Evolutionary conservation across 2,113 vertebrate species (phyloP).

Genomic region (Neofelis nebulosa): DNA sequence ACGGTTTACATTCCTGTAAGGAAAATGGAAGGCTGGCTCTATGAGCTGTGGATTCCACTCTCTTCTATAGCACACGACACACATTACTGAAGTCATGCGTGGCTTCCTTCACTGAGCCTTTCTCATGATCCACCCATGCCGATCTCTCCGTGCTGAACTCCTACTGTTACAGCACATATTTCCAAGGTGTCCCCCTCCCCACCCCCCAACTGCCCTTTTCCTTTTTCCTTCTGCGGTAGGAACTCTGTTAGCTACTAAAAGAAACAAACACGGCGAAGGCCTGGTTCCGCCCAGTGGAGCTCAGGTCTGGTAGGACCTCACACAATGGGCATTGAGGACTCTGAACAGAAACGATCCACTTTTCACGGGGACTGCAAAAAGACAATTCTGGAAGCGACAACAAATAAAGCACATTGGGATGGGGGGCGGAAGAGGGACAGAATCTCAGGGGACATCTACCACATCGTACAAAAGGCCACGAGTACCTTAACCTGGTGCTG

Average conservation of each 20-base stretch:
- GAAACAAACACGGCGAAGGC: rapidly evolving
- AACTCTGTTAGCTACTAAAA: background rate
- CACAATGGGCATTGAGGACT: background rate
- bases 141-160: no score
- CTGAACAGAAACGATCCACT: background rate
- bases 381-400: background rate
- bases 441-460: background rate
- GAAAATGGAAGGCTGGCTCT: background rate
- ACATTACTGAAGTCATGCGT: background rate
- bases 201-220: background rate
- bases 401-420: no score
- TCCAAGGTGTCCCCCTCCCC: background rate
- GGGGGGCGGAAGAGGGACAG: background rate
- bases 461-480: rapidly evolving
- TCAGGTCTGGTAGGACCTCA: background rate
- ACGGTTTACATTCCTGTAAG: background rate
- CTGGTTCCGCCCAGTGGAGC: background rate
- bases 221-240: no score
- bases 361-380: background rate
- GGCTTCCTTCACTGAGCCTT: background rate
- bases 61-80: background rate
- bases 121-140: background rate
- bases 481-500: background rate
- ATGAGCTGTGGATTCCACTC: background rate
- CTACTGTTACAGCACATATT: background rate